These are phyloP conservation scores for Hydractinia symbiolongicarpus DNA, from an alignment of 30 jellyfish, hydroid and myxozoan species.

Conservation along the genomic window DNA sequence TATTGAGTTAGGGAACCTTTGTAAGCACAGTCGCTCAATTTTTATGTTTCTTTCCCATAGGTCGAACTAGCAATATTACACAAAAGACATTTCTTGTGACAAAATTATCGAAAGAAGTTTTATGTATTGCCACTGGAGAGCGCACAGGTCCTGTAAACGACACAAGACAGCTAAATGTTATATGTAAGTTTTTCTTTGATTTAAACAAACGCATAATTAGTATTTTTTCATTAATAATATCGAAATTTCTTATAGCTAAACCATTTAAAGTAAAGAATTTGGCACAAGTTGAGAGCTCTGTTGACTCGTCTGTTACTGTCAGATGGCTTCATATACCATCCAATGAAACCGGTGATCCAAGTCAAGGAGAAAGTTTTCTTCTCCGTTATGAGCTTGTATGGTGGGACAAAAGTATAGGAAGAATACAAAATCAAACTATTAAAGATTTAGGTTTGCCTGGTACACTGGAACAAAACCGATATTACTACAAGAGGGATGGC, in stretches of 20 bases:
- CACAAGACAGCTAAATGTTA: not conserved
- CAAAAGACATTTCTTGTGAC: not conserved
- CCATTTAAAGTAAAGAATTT: constrained; percentile 12
- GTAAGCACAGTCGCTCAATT: no score
- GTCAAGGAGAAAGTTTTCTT: not conserved
- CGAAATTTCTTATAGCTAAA: constrained; percentile 13
- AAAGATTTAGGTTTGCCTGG: not conserved
- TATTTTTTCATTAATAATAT: not conserved
- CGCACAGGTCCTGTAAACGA: not conserved
- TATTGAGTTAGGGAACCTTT: no score
- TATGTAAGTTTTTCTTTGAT: constrained; percentile 9
- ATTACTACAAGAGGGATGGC: not conserved
- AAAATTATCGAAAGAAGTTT: not conserved
- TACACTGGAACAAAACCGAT: not conserved
- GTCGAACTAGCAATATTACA: not conserved
- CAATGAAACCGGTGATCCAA: constrained; percentile 13
- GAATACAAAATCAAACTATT: not conserved
- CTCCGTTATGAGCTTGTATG: not conserved
- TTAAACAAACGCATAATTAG: not conserved
- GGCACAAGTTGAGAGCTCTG: not conserved
- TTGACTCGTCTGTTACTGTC: not conserved
- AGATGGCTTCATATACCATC: constrained; percentile 5
- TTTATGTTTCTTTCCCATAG: not conserved
- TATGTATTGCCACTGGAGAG: not conserved
- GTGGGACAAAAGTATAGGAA: not conserved